Percentiles rank a stretch among this genome's conserved stretches.
Evolutionary conservation across 2,113 vertebrate species (phyloP).

Genomic region (Peromyscus californicus): DNA sequence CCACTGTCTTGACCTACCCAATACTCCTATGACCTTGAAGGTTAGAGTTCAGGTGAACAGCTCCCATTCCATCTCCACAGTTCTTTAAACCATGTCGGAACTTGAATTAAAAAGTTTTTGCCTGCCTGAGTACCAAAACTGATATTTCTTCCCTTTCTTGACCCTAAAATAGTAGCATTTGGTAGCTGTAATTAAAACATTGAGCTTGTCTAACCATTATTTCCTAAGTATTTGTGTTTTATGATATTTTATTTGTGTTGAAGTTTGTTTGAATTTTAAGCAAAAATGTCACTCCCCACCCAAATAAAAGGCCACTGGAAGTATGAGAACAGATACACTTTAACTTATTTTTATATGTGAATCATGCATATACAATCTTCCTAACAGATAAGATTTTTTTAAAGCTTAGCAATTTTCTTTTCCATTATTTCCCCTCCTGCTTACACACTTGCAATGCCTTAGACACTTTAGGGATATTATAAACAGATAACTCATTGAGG

Average conservation of each 20-base stretch:
- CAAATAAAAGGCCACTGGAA: not conserved
- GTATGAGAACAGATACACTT: not conserved
- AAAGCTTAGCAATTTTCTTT: not conserved
- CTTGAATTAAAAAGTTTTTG: not conserved
- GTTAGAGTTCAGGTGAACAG: too few species aligned
- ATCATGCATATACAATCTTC: slow-evolving; percentile 26
- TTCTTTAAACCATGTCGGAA: not conserved
- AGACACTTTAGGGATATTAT: slow-evolving; percentile 13
- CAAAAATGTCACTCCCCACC: not conserved
- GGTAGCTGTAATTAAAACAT: slow-evolving; percentile 40
- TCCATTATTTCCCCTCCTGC: not conserved
- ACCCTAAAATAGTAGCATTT: not conserved
- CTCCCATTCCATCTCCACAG: not conserved
- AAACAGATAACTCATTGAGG: slow-evolving; percentile 35
- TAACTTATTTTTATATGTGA: slow-evolving; percentile 16
- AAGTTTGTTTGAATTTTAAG: slow-evolving; percentile 3
- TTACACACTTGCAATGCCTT: not conserved
- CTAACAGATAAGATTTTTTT: not conserved
- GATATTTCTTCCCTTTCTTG: not conserved
- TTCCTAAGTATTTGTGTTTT: not conserved
- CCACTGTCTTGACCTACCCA: not conserved
- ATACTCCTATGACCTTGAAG: not conserved
- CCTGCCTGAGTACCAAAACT: not conserved
- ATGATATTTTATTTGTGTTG: slow-evolving; percentile 18
- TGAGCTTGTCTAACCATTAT: slow-evolving; percentile 26